Conservation (phyloP, 1,140 invertebrate genomes). For the Diprion similis region DNA sequence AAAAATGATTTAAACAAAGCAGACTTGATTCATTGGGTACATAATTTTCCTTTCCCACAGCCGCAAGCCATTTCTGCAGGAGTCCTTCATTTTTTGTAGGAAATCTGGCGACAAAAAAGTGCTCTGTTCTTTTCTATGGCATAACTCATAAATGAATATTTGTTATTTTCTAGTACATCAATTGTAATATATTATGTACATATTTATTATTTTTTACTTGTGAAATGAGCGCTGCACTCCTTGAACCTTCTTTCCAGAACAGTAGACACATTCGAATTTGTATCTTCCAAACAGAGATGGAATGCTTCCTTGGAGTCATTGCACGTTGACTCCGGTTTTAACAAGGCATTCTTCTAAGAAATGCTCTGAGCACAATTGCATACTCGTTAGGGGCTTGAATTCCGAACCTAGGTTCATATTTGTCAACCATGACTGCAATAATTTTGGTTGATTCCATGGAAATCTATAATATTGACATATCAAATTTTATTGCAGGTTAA, state of each 20-base stretch:
- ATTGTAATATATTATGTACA: neutral
- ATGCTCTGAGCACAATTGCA: neutral
- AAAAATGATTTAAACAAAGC: neutral
- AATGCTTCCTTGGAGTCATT: neutral
- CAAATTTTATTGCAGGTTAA: neutral
- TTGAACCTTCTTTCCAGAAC: neutral
- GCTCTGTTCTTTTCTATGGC: neutral
- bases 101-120: neutral
- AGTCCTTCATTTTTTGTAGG: neutral
- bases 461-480: neutral
- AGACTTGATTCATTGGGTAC: neutral
- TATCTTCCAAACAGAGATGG: neutral
- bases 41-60: neutral
- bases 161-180: neutral
- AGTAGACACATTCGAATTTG: neutral
- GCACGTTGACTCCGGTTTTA: slow-evolving; percentile 2
- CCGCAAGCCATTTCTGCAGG: neutral
- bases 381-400: neutral
- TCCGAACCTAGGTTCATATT: neutral
- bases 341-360: slow-evolving; percentile 1
- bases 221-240: slow-evolving; percentile 6
- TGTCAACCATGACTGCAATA: neutral
- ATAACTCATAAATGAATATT: neutral
- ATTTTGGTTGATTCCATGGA: neutral
- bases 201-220: neutral